Conservation (phyloP, 2,797 vertebrate genomes). For the Pelobates cultripes region DNA sequence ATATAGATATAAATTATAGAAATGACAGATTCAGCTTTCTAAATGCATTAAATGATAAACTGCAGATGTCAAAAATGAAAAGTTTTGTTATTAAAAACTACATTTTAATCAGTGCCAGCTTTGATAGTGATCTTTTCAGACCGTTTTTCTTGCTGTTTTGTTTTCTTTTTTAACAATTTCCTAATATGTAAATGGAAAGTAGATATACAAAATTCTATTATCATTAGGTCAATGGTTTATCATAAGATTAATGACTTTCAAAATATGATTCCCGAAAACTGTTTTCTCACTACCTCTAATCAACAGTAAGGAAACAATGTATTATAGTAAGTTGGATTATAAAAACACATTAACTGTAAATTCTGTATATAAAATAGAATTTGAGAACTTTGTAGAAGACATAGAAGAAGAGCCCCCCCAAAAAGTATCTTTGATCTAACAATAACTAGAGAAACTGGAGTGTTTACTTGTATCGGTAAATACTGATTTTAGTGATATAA, state of each 20-base stretch:
- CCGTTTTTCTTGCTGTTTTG: neutral
- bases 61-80: slow-evolving; percentile 1
- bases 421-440: too few species aligned
- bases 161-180: neutral
- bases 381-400: too few species aligned
- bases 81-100: neutral
- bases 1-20: neutral
- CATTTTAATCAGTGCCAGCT: neutral
- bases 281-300: neutral
- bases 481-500: too few species aligned
- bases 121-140: neutral
- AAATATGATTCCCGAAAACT: neutral
- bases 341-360: neutral
- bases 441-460: too few species aligned
- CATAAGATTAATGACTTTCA: slow-evolving; percentile 7
- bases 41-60: slow-evolving; percentile 5
- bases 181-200: neutral
- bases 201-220: slow-evolving; percentile 5
- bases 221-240: neutral
- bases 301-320: neutral
- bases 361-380: too few species aligned
- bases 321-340: neutral
- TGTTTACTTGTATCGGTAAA: too few species aligned
- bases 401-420: too few species aligned
- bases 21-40: neutral